A percentile compares a stretch with the other conserved stretches of the same genome.
Conservation (phyloP, 2,888 invertebrate genomes). For the Pseudococcus longispinus region DNA sequence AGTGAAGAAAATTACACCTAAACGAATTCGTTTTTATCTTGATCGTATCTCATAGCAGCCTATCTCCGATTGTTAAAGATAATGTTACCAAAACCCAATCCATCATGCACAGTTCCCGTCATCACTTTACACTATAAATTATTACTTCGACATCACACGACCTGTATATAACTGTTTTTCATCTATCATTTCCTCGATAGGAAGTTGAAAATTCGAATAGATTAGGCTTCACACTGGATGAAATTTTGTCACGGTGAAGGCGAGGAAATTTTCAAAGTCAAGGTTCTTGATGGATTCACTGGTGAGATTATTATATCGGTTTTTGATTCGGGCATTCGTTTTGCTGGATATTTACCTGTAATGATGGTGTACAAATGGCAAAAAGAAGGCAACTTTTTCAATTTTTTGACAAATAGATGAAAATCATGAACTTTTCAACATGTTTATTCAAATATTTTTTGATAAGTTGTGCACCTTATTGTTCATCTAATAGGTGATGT, state of each 20-base stretch:
- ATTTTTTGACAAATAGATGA: too few species aligned
- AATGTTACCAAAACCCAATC: conserved; percentile 35
- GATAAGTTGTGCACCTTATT: too few species aligned
- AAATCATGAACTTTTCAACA: too few species aligned
- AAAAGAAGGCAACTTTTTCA: too few species aligned
- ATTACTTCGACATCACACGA: conserved; percentile 5
- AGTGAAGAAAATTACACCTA: conserved; percentile 43
- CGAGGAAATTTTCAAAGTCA: conserved; percentile 10
- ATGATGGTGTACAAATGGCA: too few species aligned
- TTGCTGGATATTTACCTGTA: too few species aligned
- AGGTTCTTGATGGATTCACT: neutral
- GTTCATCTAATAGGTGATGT: too few species aligned
- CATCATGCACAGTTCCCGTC: conserved; percentile 42
- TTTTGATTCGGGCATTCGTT: too few species aligned
- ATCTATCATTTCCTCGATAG: conserved; percentile 30
- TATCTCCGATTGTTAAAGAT: conserved; percentile 37
- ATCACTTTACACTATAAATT: neutral
- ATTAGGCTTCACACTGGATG: neutral
- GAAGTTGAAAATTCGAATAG: conserved; percentile 22
- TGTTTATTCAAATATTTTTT: too few species aligned
- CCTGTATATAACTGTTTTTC: conserved; percentile 33
- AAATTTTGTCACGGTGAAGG: conserved; percentile 15
- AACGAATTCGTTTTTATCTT: conserved; percentile 49
- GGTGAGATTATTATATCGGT: too few species aligned
- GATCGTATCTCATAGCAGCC: conserved; percentile 16